Conservation (phyloP, 2,888 invertebrate genomes). For the Amphimallon solstitiale region DNA sequence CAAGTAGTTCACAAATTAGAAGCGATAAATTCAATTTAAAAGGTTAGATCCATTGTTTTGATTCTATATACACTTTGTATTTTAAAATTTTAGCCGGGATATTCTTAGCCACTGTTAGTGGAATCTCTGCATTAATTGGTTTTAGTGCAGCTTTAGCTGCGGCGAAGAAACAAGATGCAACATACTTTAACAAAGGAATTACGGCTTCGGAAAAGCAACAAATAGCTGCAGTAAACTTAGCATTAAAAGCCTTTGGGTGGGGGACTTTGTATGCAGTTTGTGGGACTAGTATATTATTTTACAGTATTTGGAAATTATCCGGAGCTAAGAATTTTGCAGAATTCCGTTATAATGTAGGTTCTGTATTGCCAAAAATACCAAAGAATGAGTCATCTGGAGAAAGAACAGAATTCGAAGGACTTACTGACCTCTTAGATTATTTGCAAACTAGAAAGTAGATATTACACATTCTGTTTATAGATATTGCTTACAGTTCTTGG, state of each 20-base stretch:
- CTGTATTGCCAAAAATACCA: slow-evolving; percentile 77
- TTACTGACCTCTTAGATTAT: slow-evolving; percentile 87
- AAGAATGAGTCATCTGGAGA: slow-evolving; percentile 82
- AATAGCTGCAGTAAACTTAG: slow-evolving; percentile 79
- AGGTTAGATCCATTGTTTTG: too few relatives aligned
- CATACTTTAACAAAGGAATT: slow-evolving; percentile 80
- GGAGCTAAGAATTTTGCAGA: slow-evolving; percentile 88
- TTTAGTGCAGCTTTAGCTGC: slow-evolving; percentile 82
- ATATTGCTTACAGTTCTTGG: too few relatives aligned
- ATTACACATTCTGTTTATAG: too few relatives aligned
- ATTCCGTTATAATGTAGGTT: slow-evolving; percentile 84
- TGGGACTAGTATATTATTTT: slow-evolving; percentile 84
- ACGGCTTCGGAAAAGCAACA: slow-evolving; percentile 69
- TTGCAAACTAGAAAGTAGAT: slow-evolving; percentile 67
- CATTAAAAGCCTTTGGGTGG: slow-evolving; percentile 86
- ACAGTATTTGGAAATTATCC: slow-evolving; percentile 87
- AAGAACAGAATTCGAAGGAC: slow-evolving; percentile 85
- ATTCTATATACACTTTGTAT: too few relatives aligned
- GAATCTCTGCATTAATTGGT: slow-evolving; percentile 82
- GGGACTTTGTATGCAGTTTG: slow-evolving; percentile 88
- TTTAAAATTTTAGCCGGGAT: slow-evolving; percentile 69
- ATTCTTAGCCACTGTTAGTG: slow-evolving; percentile 78
- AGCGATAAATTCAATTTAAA: too few relatives aligned
- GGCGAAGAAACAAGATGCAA: slow-evolving; percentile 82
- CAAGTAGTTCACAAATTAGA: too few relatives aligned